Conservation (phyloP, 2,797 vertebrate species). For the Lacerta viridis region DNA sequence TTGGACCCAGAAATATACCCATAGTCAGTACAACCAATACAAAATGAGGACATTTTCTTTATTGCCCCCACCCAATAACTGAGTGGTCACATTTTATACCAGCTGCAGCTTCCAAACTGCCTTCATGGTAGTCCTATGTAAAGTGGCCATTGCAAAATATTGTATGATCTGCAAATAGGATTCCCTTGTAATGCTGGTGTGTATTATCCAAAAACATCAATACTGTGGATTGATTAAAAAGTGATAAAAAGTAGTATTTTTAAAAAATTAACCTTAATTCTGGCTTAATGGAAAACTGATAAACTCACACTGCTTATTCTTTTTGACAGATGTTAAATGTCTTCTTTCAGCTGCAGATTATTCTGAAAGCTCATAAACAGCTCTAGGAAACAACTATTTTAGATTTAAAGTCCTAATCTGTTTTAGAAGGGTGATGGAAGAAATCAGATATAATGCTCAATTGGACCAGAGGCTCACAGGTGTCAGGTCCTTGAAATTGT, state of each 20-base stretch:
- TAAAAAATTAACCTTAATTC: background rate
- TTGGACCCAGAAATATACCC: too few relatives aligned
- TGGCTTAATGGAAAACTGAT: conserved; percentile 6
- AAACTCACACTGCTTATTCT: background rate
- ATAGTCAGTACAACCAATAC: too few relatives aligned
- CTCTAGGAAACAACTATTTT: background rate
- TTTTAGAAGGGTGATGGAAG: background rate
- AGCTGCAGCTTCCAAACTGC: background rate
- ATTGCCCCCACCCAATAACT: too few relatives aligned
- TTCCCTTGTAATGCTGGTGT: background rate
- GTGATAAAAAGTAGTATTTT: background rate
- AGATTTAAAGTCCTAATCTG: background rate
- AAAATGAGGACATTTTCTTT: too few relatives aligned
- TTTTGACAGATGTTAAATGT: background rate
- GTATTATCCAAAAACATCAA: background rate
- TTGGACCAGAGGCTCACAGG: too few relatives aligned
- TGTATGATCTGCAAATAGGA: background rate
- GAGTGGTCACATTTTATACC: background rate
- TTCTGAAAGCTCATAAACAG: background rate
- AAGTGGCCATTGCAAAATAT: background rate
- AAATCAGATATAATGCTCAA: background rate
- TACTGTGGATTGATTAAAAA: background rate
- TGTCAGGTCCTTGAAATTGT: background rate
- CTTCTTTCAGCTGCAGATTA: conserved; percentile 8
- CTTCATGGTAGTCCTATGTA: background rate